Evolutionary conservation across 1,140 invertebrate genomes (phyloP).

Genomic region (Oscheius sp.): DNA sequence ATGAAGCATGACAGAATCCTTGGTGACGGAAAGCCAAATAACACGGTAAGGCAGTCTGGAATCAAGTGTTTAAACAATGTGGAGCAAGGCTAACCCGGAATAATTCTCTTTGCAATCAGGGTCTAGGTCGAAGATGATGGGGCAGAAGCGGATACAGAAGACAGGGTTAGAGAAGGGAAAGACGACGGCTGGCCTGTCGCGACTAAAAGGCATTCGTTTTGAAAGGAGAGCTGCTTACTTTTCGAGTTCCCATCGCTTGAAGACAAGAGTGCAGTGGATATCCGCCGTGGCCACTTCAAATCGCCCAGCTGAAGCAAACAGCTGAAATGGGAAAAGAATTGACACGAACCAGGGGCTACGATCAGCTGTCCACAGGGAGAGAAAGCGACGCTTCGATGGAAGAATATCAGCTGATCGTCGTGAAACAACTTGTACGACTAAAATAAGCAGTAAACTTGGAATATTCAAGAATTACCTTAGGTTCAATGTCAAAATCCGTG

Average conservation of each 20-base stretch:
- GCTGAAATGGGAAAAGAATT: background rate
- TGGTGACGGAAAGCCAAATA: conserved; percentile 33
- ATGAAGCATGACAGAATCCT: conserved; percentile 30
- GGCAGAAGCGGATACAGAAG: conserved; percentile 26
- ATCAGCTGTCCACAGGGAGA: conserved; percentile 38
- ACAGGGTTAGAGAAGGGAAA: conserved; percentile 25
- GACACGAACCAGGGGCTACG: conserved; percentile 30
- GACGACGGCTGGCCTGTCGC: conserved; percentile 7
- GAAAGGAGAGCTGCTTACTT: background rate
- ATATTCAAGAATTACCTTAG: background rate
- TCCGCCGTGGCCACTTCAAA: conserved; percentile 25
- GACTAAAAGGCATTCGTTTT: conserved; percentile 11
- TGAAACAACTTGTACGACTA: conserved; percentile 39
- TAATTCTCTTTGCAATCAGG: conserved; percentile 5
- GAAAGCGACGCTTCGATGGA: conserved; percentile 23
- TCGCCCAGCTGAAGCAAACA: conserved; percentile 15
- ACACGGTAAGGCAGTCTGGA: conserved; percentile 37
- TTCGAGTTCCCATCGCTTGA: conserved; percentile 24
- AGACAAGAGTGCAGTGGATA: conserved; percentile 35
- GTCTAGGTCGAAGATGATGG: conserved; percentile 10
- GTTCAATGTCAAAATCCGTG: background rate
- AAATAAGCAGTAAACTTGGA: conserved; percentile 4
- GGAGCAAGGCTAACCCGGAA: background rate
- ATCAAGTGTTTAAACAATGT: background rate
- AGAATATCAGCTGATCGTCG: conserved; percentile 40